Evolutionary conservation across 2,888 invertebrate genomes (phyloP).

Genomic region (Sthenelais limicola): DNA sequence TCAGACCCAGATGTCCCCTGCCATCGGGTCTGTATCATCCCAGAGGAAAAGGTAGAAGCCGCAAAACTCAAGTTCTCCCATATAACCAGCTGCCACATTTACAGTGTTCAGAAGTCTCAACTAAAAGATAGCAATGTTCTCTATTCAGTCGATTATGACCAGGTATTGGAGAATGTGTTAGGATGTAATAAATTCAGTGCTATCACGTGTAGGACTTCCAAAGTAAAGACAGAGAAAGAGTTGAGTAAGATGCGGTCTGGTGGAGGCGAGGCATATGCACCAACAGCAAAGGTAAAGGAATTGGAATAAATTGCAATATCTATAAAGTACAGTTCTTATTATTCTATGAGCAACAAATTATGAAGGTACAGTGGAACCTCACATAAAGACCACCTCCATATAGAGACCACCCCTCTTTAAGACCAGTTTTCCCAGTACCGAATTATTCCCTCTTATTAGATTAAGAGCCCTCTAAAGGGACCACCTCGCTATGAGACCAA

Average conservation of each 20-base stretch:
- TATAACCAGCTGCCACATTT: constrained; percentile 26
- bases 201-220: constrained; percentile 53
- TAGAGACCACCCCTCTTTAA: too few species aligned
- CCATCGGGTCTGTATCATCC: constrained; percentile 5
- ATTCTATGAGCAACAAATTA: too few species aligned
- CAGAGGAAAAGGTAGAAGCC: constrained; percentile 16
- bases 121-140: constrained; percentile 56
- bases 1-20: constrained; percentile 23
- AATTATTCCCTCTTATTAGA: too few species aligned
- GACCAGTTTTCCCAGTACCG: too few species aligned
- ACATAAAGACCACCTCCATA: too few species aligned
- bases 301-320: too few species aligned
- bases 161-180: constrained; percentile 57
- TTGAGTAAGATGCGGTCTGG: constrained; percentile 35
- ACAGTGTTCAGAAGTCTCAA: constrained; percentile 14
- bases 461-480: too few species aligned
- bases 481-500: too few species aligned
- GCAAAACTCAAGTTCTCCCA: background rate
- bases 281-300: background rate
- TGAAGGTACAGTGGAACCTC: too few species aligned
- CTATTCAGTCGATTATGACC: constrained; percentile 64
- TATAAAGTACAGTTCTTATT: too few species aligned
- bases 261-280: constrained; percentile 38
- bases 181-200: constrained; percentile 57
- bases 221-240: constrained; percentile 52